Conservation (phyloP, 2,797 vertebrate species). For the Neosilurus hyrtlii region DNA sequence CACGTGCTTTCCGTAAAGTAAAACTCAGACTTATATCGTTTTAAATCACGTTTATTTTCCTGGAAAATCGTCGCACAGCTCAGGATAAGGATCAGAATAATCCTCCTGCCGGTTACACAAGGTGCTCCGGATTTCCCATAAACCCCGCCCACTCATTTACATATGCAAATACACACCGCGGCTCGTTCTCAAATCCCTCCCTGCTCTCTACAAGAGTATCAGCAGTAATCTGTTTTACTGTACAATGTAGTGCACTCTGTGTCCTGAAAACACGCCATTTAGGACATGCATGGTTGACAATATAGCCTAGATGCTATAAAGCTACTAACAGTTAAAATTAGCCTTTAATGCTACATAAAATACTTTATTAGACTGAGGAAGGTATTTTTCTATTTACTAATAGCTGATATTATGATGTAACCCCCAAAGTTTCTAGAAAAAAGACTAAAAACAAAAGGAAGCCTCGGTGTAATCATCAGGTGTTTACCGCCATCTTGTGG, state of each 20-base stretch:
- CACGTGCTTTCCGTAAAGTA: background rate
- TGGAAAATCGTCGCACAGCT: background rate
- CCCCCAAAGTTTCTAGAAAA: background rate
- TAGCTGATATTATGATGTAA: no score
- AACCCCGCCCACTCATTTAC: constrained; percentile 5
- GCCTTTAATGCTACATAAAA: no score
- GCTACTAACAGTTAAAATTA: no score
- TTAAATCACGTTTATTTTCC: background rate
- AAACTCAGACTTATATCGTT: background rate
- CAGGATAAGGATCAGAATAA: constrained; percentile 14
- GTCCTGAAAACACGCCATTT: background rate
- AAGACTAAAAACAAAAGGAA: background rate
- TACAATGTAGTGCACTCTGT: background rate
- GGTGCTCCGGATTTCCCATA: constrained; percentile 11
- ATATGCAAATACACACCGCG: background rate
- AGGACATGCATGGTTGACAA: no score
- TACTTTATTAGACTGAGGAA: no score
- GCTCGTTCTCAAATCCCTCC: background rate
- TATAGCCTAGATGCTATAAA: no score
- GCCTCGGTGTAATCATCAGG: background rate
- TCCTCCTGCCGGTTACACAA: constrained; percentile 9
- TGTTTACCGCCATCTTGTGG: constrained; percentile 30
- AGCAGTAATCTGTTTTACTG: background rate
- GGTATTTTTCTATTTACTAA: no score
- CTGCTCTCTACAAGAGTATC: background rate